Evolutionary conservation across 2,888 invertebrate genomes (phyloP), one percentile per base, ranked within the genome.

Genomic region (Cyclophora punctaria): DNA sequence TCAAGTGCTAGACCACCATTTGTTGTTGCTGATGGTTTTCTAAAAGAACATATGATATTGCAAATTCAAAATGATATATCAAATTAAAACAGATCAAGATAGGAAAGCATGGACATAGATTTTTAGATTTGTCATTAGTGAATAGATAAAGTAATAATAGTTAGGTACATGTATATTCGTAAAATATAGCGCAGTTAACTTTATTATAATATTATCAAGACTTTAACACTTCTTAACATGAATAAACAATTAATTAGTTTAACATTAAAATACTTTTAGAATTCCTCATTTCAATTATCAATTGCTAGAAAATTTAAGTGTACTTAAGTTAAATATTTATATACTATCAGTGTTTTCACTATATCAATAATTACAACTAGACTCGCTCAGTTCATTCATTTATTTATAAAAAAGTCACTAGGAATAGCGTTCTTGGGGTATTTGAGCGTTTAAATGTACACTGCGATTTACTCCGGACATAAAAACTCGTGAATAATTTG

Each of bases 181-280:
- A 49, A 50, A 48, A 51, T 51, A 57, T 54, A 54, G 74, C 69
- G 71, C 73, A 70, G 67, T 80, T 77, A 80, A 20, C 20, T 75
- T 71, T 74, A 68, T 2, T 5, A 66, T 66, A 71, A 71, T 63
- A 75, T 76, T 83, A 83, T 81, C 83, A 83, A 81, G 82, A 81
- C 73, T 82, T 75, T 76, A 82, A 82, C 80, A 80, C 73, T 69
- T 76, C 77, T 80, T 80, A 78, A 64, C 64, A 76, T 73, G 79
- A 78, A 63, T 75, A 79, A 83, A 82, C 78, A 80, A 78, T 79
- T 69, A 71, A 73, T 78, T 73, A 71, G 56, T 62, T 72, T 78
- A 78, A 79, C 75, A 78, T 77, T 79, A 75, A 75, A 80, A 79
- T 75, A 79, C 64, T 76, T 81, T 79, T 75, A 75, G 75, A 78